A percentile compares a stretch with the other conserved stretches of the same genome.
These are phyloP conservation scores for Diaphora mendica DNA, from an alignment of 2,888 invertebrate genomes.

Conservation along the genomic window DNA sequence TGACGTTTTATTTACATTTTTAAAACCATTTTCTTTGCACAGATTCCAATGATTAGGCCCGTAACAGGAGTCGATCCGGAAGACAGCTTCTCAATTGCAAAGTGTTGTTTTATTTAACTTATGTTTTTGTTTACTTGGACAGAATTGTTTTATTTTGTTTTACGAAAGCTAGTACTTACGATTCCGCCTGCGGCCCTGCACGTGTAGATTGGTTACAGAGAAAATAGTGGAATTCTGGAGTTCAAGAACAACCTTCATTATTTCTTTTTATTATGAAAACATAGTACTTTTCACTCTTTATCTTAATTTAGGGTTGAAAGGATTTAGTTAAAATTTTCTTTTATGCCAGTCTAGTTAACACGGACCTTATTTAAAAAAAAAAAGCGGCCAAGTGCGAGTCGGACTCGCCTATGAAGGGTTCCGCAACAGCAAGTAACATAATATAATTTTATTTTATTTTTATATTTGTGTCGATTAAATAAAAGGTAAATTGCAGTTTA, in stretches of 20 bases:
- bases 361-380: background rate
- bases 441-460: no score
- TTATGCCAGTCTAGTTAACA: background rate
- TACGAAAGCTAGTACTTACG: background rate
- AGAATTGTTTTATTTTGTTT: background rate
- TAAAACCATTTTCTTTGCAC: conserved; percentile 24
- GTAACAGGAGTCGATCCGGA: conserved; percentile 10
- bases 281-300: background rate
- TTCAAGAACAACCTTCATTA: background rate
- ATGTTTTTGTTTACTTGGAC: background rate
- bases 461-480: no score
- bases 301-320: background rate
- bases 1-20: conserved; percentile 63
- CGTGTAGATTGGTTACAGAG: background rate
- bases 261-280: background rate
- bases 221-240: background rate
- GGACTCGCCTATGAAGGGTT: no score
- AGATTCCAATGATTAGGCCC: conserved; percentile 18
- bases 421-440: no score
- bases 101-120: background rate
- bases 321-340: background rate
- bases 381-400: no score
- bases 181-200: background rate
- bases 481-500: no score
- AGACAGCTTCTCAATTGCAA: conserved; percentile 7